Percentiles rank a stretch among this genome's conserved stretches.
Conservation (phyloP, 2,888 invertebrate species). For the Hirtodrosophila histrioides region DNA sequence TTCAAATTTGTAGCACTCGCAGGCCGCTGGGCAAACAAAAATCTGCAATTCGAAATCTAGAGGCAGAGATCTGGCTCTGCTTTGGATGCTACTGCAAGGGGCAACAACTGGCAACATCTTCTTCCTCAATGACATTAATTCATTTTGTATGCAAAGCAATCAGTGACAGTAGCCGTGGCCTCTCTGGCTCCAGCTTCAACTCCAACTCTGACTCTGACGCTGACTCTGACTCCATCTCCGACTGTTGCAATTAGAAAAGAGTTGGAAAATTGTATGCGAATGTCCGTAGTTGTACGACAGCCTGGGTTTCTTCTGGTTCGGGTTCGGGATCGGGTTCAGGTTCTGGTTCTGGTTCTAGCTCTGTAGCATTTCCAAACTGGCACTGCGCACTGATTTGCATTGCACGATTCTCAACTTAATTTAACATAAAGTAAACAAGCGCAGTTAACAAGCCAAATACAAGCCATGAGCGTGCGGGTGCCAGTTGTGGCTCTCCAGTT, state of each 20-base stretch:
- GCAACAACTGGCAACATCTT: conserved; percentile 67
- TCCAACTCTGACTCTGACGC: conserved; percentile 7
- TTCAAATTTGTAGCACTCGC: conserved; percentile 63
- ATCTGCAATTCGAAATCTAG: conserved; percentile 21
- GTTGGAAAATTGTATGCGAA: conserved; percentile 75
- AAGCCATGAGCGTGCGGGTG: conserved; percentile 78
- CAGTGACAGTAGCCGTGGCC: conserved; percentile 64
- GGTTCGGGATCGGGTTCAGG: background rate
- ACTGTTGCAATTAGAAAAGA: conserved; percentile 77
- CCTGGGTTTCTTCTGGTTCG: conserved; percentile 12
- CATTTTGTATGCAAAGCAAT: conserved; percentile 79
- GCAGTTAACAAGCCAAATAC: conserved; percentile 81
- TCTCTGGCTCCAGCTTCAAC: conserved; percentile 35
- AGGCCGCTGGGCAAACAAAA: conserved; percentile 39
- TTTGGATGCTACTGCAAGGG: conserved; percentile 35
- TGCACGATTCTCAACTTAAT: conserved; percentile 82
- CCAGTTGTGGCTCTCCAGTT: conserved; percentile 43
- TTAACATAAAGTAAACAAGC: conserved; percentile 83
- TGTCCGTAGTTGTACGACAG: background rate
- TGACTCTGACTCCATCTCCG: conserved; percentile 29
- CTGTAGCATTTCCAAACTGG: conserved; percentile 55
- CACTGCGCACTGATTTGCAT: conserved; percentile 77
- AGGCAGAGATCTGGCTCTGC: conserved; percentile 19
- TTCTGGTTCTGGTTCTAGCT: conserved; percentile 31
- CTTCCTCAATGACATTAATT: conserved; percentile 80